These are phyloP conservation scores for Pollenia griseotomentosa DNA, from an alignment of 2,888 invertebrate species.

Conservation along the genomic window DNA sequence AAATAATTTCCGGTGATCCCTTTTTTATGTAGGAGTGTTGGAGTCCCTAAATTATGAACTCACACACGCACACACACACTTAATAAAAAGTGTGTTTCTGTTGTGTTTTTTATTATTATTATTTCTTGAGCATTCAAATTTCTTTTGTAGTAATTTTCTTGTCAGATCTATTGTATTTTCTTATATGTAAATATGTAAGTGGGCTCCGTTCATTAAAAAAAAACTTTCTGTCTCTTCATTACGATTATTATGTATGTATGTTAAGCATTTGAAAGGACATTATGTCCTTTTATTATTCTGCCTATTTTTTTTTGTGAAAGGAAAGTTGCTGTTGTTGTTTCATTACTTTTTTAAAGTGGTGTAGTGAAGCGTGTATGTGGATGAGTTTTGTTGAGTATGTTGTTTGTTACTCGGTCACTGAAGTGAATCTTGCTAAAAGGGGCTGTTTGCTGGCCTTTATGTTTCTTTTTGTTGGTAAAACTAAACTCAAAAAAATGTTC, in stretches of 20 bases:
- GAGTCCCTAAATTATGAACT: slow-evolving; percentile 60
- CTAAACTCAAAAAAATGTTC: slow-evolving; percentile 54
- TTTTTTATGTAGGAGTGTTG: slow-evolving; percentile 46
- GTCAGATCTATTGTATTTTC: slow-evolving; percentile 7
- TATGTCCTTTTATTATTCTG: slow-evolving; percentile 55
- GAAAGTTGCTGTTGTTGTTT: slow-evolving; percentile 33
- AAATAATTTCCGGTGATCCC: slow-evolving; percentile 68
- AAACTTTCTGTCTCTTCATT: slow-evolving; percentile 61
- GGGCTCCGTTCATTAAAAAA: background rate
- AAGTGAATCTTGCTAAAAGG: slow-evolving; percentile 70
- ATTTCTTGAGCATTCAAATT: slow-evolving; percentile 45
- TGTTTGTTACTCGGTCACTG: slow-evolving; percentile 50
- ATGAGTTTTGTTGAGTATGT: slow-evolving; percentile 17
- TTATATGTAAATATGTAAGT: slow-evolving; percentile 27
- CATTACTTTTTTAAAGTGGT: slow-evolving; percentile 3
- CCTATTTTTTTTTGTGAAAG: background rate
- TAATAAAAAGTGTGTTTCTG: slow-evolving; percentile 22
- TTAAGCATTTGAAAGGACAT: slow-evolving; percentile 62
- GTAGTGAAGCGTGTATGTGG: slow-evolving; percentile 48
- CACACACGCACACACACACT: slow-evolving; percentile 44
- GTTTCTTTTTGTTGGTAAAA: slow-evolving; percentile 33
- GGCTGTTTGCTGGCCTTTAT: slow-evolving; percentile 35
- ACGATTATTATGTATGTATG: slow-evolving; percentile 56
- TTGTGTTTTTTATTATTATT: slow-evolving; percentile 20
- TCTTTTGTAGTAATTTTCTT: slow-evolving; percentile 43